Conservation (phyloP, 2,888 invertebrate genomes). For the Eupithecia centaureata region DNA sequence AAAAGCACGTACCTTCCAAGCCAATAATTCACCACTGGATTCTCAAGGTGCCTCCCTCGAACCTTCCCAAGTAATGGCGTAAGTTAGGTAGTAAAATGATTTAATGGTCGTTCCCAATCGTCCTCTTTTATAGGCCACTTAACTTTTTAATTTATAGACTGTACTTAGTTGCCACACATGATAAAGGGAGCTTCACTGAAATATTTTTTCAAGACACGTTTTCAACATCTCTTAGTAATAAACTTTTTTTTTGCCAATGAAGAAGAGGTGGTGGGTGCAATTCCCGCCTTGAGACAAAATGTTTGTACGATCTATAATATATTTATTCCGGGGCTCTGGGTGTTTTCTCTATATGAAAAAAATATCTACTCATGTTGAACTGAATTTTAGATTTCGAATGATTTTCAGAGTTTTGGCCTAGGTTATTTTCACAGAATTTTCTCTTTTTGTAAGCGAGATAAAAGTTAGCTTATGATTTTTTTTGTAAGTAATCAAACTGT, state of each 20-base stretch:
- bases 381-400: no score
- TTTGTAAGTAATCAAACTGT: no score
- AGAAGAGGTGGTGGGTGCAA: no score
- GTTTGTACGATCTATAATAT: no score
- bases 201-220: background rate
- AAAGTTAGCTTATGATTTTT: no score
- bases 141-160: constrained; percentile 66
- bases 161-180: constrained; percentile 41
- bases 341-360: no score
- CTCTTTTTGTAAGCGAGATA: no score
- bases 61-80: constrained; percentile 55
- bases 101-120: constrained; percentile 59
- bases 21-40: constrained; percentile 3
- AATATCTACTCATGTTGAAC: no score
- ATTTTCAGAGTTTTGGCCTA: no score
- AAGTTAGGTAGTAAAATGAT: constrained; percentile 67
- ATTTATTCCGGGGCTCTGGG: no score
- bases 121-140: constrained; percentile 60
- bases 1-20: background rate
- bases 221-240: background rate
- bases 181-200: constrained; percentile 3
- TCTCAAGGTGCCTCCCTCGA: constrained; percentile 12
- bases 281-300: no score
- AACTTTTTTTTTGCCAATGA: background rate
- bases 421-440: no score